A percentile compares a stretch with the other conserved stretches of the same genome.
These are phyloP conservation scores for Drosophila pseudoananassae DNA, from an alignment of 1,140 invertebrate species.

Conservation along the genomic window DNA sequence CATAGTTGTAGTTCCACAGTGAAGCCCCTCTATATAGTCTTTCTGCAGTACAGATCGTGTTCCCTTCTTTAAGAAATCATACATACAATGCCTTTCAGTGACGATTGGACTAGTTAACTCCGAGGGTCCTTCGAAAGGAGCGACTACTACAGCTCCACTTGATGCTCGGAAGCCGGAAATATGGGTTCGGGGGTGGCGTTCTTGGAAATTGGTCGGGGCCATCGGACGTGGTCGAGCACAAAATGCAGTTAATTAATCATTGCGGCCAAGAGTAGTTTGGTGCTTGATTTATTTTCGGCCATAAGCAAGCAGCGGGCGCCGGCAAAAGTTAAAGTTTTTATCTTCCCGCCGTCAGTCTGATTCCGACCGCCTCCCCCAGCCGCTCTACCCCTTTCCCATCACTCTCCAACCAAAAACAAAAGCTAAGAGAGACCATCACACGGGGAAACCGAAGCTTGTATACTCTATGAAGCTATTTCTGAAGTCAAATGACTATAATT, in stretches of 20 bases:
- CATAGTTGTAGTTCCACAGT: conserved; percentile 12
- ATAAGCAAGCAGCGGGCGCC: conserved; percentile 45
- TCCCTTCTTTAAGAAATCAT: background rate
- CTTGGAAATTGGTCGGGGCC: conserved; percentile 7
- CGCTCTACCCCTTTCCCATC: no score
- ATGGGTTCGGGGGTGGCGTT: background rate
- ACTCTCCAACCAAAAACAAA: background rate
- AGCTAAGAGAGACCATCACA: background rate
- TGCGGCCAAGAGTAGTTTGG: conserved; percentile 69
- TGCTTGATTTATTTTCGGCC: conserved; percentile 76
- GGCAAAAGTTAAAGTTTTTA: conserved; percentile 72
- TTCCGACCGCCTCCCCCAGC: background rate
- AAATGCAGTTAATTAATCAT: conserved; percentile 82
- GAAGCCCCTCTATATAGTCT: background rate
- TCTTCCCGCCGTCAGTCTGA: conserved; percentile 30
- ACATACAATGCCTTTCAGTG: background rate
- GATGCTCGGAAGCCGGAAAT: background rate
- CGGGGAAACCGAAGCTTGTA: background rate
- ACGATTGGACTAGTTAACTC: background rate
- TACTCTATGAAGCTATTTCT: background rate
- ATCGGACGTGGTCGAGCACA: conserved; percentile 55
- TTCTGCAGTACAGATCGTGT: background rate
- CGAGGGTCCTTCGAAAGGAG: background rate
- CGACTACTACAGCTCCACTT: background rate
- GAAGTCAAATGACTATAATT: background rate